Evolutionary conservation across 2,888 invertebrate genomes (phyloP).

Genomic region (Pristionchus japonicus): DNA sequence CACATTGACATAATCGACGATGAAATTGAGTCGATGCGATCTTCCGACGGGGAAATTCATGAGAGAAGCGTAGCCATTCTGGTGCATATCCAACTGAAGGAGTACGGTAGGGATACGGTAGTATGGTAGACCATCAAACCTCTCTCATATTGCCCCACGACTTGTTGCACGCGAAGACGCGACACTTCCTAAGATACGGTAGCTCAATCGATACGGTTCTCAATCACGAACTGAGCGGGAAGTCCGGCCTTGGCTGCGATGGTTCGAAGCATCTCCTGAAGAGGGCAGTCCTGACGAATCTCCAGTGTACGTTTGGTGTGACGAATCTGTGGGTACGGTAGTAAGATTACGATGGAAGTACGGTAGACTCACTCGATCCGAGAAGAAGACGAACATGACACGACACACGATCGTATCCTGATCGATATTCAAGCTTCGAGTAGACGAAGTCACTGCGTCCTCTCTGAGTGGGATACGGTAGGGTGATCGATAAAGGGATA

Average conservation of each 20-base stretch:
- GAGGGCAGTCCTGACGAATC: neutral
- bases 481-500: neutral
- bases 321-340: neutral
- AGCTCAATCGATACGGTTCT: neutral
- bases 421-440: neutral
- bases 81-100: neutral
- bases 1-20: constrained; percentile 27
- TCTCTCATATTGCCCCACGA: neutral
- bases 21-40: neutral
- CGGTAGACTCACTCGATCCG: neutral
- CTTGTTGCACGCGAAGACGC: constrained; percentile 5
- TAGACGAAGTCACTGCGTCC: neutral
- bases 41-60: neutral
- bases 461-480: neutral
- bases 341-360: neutral
- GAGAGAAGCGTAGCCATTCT: neutral
- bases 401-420: neutral
- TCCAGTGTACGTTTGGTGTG: neutral
- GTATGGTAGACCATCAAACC: neutral
- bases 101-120: neutral
- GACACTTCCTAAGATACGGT: neutral
- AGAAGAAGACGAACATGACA: neutral
- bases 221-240: constrained; percentile 8
- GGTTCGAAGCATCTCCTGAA: neutral
- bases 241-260: neutral